phyloP scores from a whole-genome alignment of 2,888 invertebrate species.

The Galeruca laticollis region DNA sequence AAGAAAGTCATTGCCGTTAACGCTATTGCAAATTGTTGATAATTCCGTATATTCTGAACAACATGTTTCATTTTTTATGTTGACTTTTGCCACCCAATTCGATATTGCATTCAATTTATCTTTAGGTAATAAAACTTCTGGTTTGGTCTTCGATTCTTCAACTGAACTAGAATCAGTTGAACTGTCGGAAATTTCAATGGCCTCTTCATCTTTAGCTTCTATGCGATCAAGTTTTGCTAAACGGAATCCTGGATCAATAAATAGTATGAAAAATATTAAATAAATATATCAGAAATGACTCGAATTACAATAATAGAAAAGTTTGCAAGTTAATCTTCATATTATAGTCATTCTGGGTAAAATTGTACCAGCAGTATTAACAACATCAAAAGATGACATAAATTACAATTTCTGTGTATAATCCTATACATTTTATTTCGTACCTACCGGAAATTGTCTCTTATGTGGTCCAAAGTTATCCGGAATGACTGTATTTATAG shows the following conservation, averaged over 20 bases:
- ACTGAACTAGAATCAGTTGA: conserved; percentile 16
- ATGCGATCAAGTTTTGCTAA: background rate
- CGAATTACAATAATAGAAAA: background rate
- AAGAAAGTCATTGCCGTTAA: conserved; percentile 32
- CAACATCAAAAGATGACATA: too few relatives aligned
- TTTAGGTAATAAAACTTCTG: conserved; percentile 26
- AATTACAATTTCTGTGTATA: too few relatives aligned
- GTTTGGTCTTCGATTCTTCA: conserved; percentile 9
- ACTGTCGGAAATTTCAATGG: conserved; percentile 46
- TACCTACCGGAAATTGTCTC: too few relatives aligned
- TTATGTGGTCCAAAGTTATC: too few relatives aligned
- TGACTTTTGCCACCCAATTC: conserved; percentile 53
- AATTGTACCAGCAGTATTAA: too few relatives aligned
- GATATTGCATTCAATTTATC: conserved; percentile 47
- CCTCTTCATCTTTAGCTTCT: conserved; percentile 27
- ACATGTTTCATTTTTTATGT: conserved; percentile 39
- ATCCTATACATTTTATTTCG: too few relatives aligned
- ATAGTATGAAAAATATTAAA: background rate
- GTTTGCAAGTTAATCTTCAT: too few relatives aligned
- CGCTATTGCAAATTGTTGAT: conserved; percentile 53
- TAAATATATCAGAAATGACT: background rate
- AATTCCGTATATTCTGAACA: conserved; percentile 54
- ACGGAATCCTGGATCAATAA: background rate
- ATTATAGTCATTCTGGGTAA: too few relatives aligned
- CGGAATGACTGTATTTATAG: too few relatives aligned